Conservation (phyloP, 2,113 vertebrate genomes). For the Chlorocebus sabaeus region DNA sequence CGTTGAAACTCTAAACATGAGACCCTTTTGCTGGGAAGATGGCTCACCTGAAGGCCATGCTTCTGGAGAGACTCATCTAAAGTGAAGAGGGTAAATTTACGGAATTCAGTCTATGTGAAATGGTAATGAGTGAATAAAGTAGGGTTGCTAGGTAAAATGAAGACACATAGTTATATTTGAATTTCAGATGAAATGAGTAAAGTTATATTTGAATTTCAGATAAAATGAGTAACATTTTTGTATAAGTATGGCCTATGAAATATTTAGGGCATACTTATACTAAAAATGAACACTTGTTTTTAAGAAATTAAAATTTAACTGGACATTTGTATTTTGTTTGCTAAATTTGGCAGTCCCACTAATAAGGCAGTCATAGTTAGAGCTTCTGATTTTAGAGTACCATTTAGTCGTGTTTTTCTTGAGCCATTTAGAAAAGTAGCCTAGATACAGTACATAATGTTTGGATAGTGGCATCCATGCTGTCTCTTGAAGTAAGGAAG, state of each 20-base stretch:
- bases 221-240: not conserved
- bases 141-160: not conserved
- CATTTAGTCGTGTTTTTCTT: not conserved
- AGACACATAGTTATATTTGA: not conserved
- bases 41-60: not conserved
- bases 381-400: not conserved
- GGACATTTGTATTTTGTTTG: not conserved
- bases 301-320: constrained; percentile 24
- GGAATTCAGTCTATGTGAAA: not conserved
- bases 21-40: not conserved
- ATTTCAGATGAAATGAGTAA: not conserved
- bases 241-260: not conserved
- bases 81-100: not conserved
- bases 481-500: not conserved
- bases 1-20: not conserved
- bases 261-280: not conserved
- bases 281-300: not conserved
- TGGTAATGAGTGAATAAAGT: not conserved
- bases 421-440: not conserved
- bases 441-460: not conserved
- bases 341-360: not conserved
- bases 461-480: not conserved
- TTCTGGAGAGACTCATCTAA: not conserved
- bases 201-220: constrained; percentile 18
- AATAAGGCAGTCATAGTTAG: constrained; percentile 1